Evolutionary conservation across 2,797 vertebrate genomes (phyloP).

Genomic region (Coregonus sp.): DNA sequence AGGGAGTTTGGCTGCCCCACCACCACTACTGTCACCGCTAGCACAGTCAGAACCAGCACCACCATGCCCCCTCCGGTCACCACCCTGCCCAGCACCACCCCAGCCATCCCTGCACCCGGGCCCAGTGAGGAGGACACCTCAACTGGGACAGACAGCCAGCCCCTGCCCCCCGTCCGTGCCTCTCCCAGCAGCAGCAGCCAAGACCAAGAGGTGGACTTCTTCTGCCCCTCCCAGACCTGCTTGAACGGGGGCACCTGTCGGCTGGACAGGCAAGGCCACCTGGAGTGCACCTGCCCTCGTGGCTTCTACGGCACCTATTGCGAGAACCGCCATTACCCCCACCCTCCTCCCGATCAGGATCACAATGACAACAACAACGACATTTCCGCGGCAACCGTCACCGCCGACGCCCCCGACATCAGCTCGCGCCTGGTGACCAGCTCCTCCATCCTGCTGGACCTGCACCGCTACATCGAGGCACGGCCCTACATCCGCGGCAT

Average conservation of each 20-base stretch:
- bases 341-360: constrained; percentile 48
- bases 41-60: constrained; percentile 65
- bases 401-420: constrained; percentile 54
- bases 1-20: constrained; percentile 91
- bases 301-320: constrained; percentile 82
- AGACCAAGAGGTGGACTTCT: constrained; percentile 65
- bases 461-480: constrained; percentile 83
- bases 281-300: constrained; percentile 80
- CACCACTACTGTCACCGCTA: constrained; percentile 80
- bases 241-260: constrained; percentile 86
- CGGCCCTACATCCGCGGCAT: constrained; percentile 82
- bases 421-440: constrained; percentile 65
- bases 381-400: constrained; percentile 44
- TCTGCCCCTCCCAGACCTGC: constrained; percentile 85
- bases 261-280: constrained; percentile 70
- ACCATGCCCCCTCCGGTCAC: constrained; percentile 64
- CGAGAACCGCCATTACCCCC: constrained; percentile 70
- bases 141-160: constrained; percentile 31
- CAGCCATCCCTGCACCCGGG: constrained; percentile 70
- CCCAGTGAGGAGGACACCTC: constrained; percentile 77
- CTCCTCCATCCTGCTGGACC: constrained; percentile 80
- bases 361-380: constrained; percentile 8
- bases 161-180: constrained; percentile 40
- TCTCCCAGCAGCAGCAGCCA: constrained; percentile 46
- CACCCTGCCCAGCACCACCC: constrained; percentile 54